Evolutionary conservation across 2,888 invertebrate genomes (phyloP).

Genomic region (Hedychridium roseum): DNA sequence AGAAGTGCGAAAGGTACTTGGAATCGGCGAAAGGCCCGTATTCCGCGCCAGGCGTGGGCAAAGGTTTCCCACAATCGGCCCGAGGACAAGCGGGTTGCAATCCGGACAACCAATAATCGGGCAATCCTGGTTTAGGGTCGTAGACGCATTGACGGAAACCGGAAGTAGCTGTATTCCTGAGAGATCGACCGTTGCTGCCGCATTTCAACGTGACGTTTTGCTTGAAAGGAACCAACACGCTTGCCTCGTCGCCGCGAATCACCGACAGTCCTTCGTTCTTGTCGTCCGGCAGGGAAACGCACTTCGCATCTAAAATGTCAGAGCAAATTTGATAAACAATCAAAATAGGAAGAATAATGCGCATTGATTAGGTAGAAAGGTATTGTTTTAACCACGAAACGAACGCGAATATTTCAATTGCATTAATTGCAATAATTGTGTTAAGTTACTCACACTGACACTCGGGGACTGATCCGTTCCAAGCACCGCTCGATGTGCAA

Average conservation of each 20-base stretch:
- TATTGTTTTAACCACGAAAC: no score
- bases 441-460: conserved; percentile 83
- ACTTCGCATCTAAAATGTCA: conserved; percentile 81
- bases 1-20: conserved; percentile 91
- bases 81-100: conserved; percentile 86
- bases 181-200: conserved; percentile 77
- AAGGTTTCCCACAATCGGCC: conserved; percentile 89
- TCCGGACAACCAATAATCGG: conserved; percentile 92
- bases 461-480: conserved; percentile 93
- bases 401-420: not conserved
- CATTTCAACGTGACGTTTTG: conserved; percentile 90
- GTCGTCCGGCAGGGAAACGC: conserved; percentile 88
- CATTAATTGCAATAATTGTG: not conserved
- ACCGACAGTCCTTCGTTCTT: conserved; percentile 86
- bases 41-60: conserved; percentile 92
- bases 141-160: conserved; percentile 94
- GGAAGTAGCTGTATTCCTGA: conserved; percentile 83
- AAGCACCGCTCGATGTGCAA: conserved; percentile 88
- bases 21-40: conserved; percentile 90
- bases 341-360: conserved; percentile 1
- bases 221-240: conserved; percentile 86
- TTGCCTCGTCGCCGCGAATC: conserved; percentile 80
- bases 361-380: no score
- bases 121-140: conserved; percentile 89
- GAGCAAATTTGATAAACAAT: conserved; percentile 1